These are phyloP conservation scores for Anarhynchus alexandrinus DNA, from an alignment of 2,113 vertebrate species.

Conservation along the genomic window DNA sequence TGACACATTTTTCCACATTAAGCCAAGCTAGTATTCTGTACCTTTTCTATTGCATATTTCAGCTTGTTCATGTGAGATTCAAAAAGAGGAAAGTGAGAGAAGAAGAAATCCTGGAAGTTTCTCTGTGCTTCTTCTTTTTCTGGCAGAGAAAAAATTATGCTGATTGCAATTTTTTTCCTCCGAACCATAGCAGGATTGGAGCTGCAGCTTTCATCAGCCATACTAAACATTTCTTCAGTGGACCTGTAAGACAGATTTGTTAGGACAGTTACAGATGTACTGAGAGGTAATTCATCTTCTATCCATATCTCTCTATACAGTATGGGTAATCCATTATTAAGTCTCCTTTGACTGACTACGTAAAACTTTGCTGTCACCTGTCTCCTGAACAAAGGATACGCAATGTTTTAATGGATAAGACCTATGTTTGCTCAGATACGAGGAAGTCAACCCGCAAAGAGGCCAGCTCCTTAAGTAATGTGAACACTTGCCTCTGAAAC, in stretches of 20 bases:
- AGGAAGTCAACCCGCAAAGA: background rate
- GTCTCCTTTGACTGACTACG: background rate
- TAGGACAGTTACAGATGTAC: background rate
- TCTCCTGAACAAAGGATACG: background rate
- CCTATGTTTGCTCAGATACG: background rate
- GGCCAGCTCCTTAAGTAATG: background rate
- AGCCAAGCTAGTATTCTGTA: conserved; percentile 40
- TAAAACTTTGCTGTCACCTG: background rate
- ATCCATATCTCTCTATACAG: background rate
- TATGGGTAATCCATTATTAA: background rate
- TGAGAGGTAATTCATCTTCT: background rate
- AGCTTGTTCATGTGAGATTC: conserved; percentile 90
- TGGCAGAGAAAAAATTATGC: conserved; percentile 84
- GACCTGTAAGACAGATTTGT: conserved; percentile 68
- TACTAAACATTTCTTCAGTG: conserved; percentile 85
- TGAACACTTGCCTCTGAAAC: background rate
- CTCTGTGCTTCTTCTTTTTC: conserved; percentile 81
- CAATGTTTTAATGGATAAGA: background rate
- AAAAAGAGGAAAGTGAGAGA: conserved; percentile 88
- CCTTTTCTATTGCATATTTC: conserved; percentile 87
- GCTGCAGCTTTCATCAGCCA: conserved; percentile 84
- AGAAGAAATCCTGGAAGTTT: conserved; percentile 89
- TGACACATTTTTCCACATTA: background rate
- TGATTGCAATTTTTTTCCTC: conserved; percentile 87
- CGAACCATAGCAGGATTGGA: conserved; percentile 82